These are phyloP conservation scores for Falco columbarius DNA, from an alignment of 2,797 vertebrate species.

Conservation along the genomic window DNA sequence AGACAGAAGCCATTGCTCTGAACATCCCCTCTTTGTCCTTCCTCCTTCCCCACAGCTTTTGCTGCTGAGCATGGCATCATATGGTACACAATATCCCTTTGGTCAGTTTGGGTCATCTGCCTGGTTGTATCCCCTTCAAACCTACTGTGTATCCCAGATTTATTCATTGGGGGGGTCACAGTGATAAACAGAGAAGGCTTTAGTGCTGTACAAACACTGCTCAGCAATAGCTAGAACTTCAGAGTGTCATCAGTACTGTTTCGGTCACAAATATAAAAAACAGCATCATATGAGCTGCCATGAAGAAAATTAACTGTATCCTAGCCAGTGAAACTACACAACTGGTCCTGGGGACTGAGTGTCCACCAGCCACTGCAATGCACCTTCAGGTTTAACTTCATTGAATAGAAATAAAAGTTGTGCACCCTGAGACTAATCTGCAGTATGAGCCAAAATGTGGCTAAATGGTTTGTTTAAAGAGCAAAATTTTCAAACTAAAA, in stretches of 20 bases:
- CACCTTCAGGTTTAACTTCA: background rate
- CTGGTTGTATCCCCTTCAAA: background rate
- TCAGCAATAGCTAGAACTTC: background rate
- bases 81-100: background rate
- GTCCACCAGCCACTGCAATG: background rate
- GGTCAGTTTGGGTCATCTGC: background rate
- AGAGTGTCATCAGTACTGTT: background rate
- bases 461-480: background rate
- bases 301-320: background rate
- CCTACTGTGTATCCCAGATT: accelerated
- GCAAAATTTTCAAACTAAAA: background rate
- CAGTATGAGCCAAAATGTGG: background rate
- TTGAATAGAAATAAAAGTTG: background rate
- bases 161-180: background rate
- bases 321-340: background rate
- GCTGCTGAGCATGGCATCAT: too few relatives aligned
- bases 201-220: background rate
- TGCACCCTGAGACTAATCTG: background rate
- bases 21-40: background rate
- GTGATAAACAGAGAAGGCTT: background rate
- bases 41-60: background rate
- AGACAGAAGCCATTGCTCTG: background rate
- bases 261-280: background rate
- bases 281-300: background rate
- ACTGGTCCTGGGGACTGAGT: background rate